phyloP scores from a whole-genome alignment of 2,888 invertebrate genomes.

The Lampropteryx suffumata region DNA sequence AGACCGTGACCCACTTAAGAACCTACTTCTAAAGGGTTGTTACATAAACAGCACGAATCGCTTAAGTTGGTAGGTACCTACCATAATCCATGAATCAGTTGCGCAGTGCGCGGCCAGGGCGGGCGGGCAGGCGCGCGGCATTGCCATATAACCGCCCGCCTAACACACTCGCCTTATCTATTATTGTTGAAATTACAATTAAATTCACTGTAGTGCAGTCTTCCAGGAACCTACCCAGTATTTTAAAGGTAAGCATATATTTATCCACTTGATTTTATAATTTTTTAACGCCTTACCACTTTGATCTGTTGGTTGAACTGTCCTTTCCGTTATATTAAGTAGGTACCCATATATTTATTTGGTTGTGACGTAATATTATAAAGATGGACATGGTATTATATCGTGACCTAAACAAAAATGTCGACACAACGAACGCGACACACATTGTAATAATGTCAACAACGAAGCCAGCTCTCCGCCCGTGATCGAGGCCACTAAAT shows the following conservation, averaged over 20 bases:
- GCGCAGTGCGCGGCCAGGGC: slow-evolving; percentile 54
- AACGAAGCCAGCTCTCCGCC: slow-evolving; percentile 12
- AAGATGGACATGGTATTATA: slow-evolving; percentile 13
- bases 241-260: too few relatives aligned
- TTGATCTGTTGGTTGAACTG: too few relatives aligned
- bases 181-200: neutral
- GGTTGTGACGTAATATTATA: slow-evolving; percentile 10
- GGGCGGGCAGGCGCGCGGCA: slow-evolving; percentile 45
- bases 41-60: slow-evolving; percentile 13
- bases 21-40: slow-evolving; percentile 12
- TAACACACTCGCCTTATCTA: slow-evolving; percentile 38
- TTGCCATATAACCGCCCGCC: slow-evolving; percentile 49
- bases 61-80: slow-evolving; percentile 1
- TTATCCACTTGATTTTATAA: too few relatives aligned
- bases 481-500: slow-evolving; percentile 9
- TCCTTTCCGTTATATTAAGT: too few relatives aligned
- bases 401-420: slow-evolving; percentile 23
- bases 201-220: slow-evolving; percentile 21
- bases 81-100: slow-evolving; percentile 34
- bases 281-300: too few relatives aligned
- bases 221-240: slow-evolving; percentile 14
- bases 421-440: slow-evolving; percentile 12
- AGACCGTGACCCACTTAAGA: slow-evolving; percentile 19
- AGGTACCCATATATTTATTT: too few relatives aligned
- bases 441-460: slow-evolving; percentile 17